phyloP scores from a whole-genome alignment of 2,888 invertebrate species.

The Eutolmus rufibarbis region DNA sequence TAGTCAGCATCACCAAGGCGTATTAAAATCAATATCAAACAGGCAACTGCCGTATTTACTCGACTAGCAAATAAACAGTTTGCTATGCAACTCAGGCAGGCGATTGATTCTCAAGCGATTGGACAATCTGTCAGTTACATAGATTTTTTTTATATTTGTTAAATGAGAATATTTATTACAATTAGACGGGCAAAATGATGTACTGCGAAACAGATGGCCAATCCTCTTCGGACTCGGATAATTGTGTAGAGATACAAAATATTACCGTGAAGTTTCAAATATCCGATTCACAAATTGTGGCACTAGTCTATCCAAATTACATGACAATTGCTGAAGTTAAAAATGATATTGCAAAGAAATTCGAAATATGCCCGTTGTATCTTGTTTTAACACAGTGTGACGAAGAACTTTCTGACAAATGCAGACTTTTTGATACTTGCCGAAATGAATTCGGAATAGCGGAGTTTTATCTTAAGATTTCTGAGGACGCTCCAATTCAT shows the following conservation, averaged over 20 bases:
- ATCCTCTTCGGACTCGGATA: neutral
- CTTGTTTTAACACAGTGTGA: constrained; percentile 65
- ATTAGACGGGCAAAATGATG: neutral
- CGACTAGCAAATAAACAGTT: neutral
- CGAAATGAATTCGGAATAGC: constrained; percentile 60
- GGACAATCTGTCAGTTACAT: neutral
- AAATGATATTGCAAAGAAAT: constrained; percentile 68
- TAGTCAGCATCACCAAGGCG: neutral
- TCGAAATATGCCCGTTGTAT: constrained; percentile 65
- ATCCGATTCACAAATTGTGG: constrained; percentile 56
- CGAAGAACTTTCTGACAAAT: constrained; percentile 55
- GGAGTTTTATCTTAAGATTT: constrained; percentile 54
- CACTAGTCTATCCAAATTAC: constrained; percentile 60
- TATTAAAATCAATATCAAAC: constrained; percentile 34
- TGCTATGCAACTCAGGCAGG: neutral
- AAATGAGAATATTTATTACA: neutral
- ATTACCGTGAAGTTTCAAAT: constrained; percentile 61
- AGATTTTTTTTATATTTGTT: neutral
- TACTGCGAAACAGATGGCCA: neutral
- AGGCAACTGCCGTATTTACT: neutral
- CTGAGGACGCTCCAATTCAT: constrained; percentile 24
- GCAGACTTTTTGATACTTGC: constrained; percentile 53
- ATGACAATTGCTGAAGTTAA: constrained; percentile 69
- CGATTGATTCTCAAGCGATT: neutral
- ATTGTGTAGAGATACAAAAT: constrained; percentile 53